A percentile compares a stretch with the other conserved stretches of the same genome.
Conservation (phyloP, 2,888 invertebrate genomes). For the Candidula unifasciata region DNA sequence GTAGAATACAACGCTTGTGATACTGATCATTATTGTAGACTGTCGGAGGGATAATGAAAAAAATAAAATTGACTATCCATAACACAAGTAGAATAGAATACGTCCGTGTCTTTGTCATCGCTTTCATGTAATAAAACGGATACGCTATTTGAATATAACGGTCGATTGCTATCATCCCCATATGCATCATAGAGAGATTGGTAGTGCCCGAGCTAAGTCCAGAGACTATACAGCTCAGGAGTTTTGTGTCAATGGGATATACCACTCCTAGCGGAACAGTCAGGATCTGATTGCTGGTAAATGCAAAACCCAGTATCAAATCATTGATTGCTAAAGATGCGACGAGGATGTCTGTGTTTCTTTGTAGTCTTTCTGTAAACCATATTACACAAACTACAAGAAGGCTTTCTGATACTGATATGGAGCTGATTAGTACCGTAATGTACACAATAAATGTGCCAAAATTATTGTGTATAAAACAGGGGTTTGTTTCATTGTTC, state of each 20-base stretch:
- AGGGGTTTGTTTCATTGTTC: not conserved
- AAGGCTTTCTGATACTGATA: constrained; percentile 4
- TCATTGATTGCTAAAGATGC: not conserved
- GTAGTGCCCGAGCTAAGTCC: not conserved
- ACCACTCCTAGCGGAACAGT: not conserved
- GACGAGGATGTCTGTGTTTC: not conserved
- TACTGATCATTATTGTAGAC: too few species aligned
- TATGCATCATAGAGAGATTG: too few species aligned
- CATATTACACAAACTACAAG: not conserved
- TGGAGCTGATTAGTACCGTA: not conserved
- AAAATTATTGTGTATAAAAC: not conserved
- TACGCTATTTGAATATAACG: too few species aligned
- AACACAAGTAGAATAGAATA: too few species aligned
- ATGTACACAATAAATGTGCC: not conserved
- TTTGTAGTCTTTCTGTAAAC: not conserved
- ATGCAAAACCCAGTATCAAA: not conserved
- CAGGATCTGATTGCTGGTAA: not conserved
- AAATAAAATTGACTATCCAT: too few species aligned
- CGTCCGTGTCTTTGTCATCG: too few species aligned
- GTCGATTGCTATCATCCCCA: too few species aligned
- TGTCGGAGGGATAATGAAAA: too few species aligned
- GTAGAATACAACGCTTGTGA: too few species aligned
- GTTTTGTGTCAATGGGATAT: not conserved
- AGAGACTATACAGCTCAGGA: not conserved
- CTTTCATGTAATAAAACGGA: too few species aligned